Evolutionary conservation across 2,113 vertebrate species (phyloP), one percentile per base, ranked within the genome.

Genomic region (Cisticola juncidis): DNA sequence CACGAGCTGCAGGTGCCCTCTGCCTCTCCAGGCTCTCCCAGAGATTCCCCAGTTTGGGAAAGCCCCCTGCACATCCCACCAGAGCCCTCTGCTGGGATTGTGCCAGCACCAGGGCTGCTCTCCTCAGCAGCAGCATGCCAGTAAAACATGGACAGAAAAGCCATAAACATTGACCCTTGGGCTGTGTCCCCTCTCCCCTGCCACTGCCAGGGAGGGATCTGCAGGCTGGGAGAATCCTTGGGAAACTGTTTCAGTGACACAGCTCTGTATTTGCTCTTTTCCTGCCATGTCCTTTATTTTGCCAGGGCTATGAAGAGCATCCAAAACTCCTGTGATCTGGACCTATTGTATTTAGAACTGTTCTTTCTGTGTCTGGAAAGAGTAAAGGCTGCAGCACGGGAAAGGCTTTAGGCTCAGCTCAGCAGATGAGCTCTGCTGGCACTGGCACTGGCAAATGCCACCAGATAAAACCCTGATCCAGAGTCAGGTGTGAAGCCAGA

Each of bases 141-240:
- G 4, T 8, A 11, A 21, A 54, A 62, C 68, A 78, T 11, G 3
- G 31, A 15, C 16, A 8, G 28, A 62, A 61, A 81, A 23, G 20
- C 28, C 72, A 5, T 18, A 5, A 70, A 3, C 2, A 29, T 44
- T 40, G 24, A 13, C 33, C 11, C 16, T 29, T 36, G 65, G 16
- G 23, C 33, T 0, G 1, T 33, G 40, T 64, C 23, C 29, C 15
- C 7, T 50, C 6, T 68, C 38, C 44, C 16, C 64, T 1, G 0
- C 22, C 19, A 4, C 44, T 69, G 51, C 36, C 15, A 9, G 0
- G 6, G 50, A 70, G 17, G 2, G 15, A 44, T 13, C 21, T 40
- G 31, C 42, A 64, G 53, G 53, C 4, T 76, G 36, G 48, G 53
- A 47, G 26, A 53, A 22, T 28, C 44, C 40, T 3, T 38, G 19